Conservation (phyloP, 2,797 vertebrate species). For the Enteromius radiatus region DNA sequence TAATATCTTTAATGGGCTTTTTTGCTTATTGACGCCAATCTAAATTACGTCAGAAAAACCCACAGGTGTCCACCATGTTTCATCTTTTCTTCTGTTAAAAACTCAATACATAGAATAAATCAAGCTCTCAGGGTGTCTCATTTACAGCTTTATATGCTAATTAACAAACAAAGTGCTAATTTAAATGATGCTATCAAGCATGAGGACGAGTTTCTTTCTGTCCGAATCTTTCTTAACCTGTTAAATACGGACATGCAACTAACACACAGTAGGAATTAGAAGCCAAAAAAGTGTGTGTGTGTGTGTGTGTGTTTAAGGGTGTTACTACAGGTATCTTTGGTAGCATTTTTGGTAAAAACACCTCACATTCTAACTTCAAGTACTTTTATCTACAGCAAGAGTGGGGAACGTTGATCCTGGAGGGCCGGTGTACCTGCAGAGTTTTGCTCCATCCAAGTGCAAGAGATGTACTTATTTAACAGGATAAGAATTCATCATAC, state of each 20-base stretch:
- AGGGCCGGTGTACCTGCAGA: no score
- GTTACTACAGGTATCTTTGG: no score
- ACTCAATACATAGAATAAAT: slow-evolving; percentile 17
- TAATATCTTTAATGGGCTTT: slow-evolving; percentile 23
- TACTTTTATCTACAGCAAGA: no score
- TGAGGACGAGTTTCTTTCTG: not conserved
- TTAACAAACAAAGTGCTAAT: slow-evolving; percentile 29
- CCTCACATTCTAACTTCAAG: no score
- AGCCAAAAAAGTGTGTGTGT: no score
- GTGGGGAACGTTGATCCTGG: no score
- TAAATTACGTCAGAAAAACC: not conserved
- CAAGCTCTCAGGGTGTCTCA: not conserved
- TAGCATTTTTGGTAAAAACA: no score
- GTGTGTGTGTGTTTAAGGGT: no score
- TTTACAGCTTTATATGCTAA: slow-evolving; percentile 41
- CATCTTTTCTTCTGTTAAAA: slow-evolving; percentile 18
- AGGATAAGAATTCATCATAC: no score
- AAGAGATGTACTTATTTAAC: no score
- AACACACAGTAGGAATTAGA: not conserved
- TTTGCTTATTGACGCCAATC: not conserved
- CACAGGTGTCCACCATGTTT: not conserved
- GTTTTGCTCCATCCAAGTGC: no score
- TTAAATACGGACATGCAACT: not conserved
- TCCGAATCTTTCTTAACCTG: not conserved
- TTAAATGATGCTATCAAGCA: slow-evolving; percentile 32